Percentiles rank a stretch among this genome's conserved stretches.
phyloP scores from a whole-genome alignment of 2,797 vertebrate genomes.

The Phyllotis vaccarum region DNA sequence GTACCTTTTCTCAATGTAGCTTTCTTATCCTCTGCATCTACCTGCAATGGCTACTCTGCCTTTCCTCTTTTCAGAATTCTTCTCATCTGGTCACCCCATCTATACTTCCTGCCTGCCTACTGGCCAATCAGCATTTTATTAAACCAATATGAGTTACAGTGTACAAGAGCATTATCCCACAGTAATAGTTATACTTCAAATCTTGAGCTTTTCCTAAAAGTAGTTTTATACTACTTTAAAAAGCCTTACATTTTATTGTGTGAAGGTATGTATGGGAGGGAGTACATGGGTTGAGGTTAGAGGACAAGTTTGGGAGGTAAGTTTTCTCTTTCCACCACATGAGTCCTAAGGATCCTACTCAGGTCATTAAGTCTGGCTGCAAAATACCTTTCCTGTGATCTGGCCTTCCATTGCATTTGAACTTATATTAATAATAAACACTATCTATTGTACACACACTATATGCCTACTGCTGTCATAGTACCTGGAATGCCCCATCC shows the following conservation, averaged over 20 bases:
- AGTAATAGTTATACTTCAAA: not conserved
- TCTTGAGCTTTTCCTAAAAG: not conserved
- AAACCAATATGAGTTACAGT: no score
- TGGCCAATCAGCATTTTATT: no score
- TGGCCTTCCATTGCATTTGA: not conserved
- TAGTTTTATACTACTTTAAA: not conserved
- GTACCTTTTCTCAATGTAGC: no score
- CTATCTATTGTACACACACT: not conserved
- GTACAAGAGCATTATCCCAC: no score
- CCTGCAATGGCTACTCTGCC: no score
- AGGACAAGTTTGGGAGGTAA: not conserved
- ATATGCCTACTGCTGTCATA: not conserved
- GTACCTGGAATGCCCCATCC: not conserved
- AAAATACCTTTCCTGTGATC: not conserved
- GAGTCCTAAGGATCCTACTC: no score
- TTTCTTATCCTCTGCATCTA: no score
- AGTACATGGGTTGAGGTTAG: not conserved
- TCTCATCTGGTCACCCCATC: no score
- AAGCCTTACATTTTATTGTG: not conserved
- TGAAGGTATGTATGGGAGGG: not conserved
- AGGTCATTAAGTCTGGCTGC: no score
- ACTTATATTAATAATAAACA: conserved; percentile 8
- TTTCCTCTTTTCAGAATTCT: no score
- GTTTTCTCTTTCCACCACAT: not conserved
- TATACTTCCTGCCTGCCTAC: no score